phyloP scores from a whole-genome alignment of 2,797 vertebrate genomes.

The Gambusia yucatana region DNA sequence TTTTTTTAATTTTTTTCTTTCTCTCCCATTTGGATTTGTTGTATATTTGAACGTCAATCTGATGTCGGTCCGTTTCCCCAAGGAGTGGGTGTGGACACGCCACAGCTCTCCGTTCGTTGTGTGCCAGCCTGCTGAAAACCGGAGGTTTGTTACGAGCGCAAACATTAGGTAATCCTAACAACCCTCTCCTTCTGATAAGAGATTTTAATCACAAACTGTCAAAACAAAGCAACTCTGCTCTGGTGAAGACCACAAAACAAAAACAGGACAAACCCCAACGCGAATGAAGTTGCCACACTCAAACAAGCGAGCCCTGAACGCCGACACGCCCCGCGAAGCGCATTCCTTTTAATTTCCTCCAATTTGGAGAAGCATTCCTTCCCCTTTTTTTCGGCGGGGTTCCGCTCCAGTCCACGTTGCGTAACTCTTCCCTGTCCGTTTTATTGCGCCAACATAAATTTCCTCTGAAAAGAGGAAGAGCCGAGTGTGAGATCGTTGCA shows the following conservation, averaged over 20 bases:
- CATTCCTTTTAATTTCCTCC: slow-evolving; percentile 49
- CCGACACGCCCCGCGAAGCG: slow-evolving; percentile 19
- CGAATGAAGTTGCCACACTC: neutral
- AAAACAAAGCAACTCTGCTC: neutral
- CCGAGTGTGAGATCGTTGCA: slow-evolving; percentile 20
- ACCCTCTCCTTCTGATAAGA: neutral
- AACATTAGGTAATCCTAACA: neutral
- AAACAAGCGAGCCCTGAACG: neutral
- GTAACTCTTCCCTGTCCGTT: slow-evolving; percentile 47
- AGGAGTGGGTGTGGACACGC: neutral
- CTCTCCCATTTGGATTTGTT: neutral
- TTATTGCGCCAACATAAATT: slow-evolving; percentile 28
- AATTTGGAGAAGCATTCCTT: slow-evolving; percentile 49
- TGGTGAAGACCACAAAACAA: neutral
- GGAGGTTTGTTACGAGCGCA: neutral
- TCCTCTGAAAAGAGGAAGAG: slow-evolving; percentile 47
- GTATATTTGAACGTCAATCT: neutral
- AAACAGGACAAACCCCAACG: neutral
- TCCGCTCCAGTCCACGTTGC: slow-evolving; percentile 24
- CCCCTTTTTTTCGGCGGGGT: slow-evolving; percentile 28
- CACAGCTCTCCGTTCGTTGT: neutral
- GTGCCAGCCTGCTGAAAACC: neutral
- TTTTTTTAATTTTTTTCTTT: neutral
- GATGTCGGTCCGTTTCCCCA: neutral
- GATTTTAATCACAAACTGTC: neutral